These are phyloP conservation scores for Lophius americanus DNA, from an alignment of 2,797 vertebrate genomes.

Conservation along the genomic window DNA sequence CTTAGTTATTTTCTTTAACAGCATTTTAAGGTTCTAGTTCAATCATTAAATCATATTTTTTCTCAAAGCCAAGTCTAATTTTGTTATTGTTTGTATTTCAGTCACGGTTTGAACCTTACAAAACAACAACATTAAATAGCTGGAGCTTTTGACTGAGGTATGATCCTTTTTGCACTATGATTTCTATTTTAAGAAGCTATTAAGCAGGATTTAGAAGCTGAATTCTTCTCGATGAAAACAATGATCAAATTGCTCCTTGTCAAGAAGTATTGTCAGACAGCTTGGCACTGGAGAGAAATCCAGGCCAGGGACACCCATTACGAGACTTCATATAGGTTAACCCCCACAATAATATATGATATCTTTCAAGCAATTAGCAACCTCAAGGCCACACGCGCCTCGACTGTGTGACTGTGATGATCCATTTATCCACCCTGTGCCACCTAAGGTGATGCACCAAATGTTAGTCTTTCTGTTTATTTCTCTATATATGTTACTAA, in stretches of 20 bases:
- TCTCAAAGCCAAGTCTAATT: too few species aligned
- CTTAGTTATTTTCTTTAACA: too few species aligned
- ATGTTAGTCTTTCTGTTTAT: neutral
- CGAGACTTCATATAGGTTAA: constrained; percentile 35
- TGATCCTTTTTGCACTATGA: constrained; percentile 1
- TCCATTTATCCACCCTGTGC: too few species aligned
- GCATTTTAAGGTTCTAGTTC: too few species aligned
- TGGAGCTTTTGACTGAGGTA: constrained; percentile 9
- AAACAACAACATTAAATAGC: too few species aligned
- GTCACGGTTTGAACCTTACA: too few species aligned
- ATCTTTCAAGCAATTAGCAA: too few species aligned
- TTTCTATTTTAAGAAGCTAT: constrained; percentile 8
- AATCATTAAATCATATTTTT: too few species aligned
- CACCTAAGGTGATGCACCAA: neutral
- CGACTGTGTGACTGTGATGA: too few species aligned
- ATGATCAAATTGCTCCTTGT: constrained; percentile 33
- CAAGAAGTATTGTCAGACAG: constrained; percentile 27
- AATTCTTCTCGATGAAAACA: constrained; percentile 23
- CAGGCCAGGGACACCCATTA: constrained; percentile 24
- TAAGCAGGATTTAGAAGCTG: constrained; percentile 22
- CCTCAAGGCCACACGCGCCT: too few species aligned
- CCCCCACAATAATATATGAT: constrained; percentile 26
- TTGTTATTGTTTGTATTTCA: too few species aligned
- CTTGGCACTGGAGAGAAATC: constrained; percentile 30
- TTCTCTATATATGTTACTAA: too few species aligned